Conservation (phyloP, 2,888 invertebrate genomes). For the Thecocarcelia acutangulata region DNA sequence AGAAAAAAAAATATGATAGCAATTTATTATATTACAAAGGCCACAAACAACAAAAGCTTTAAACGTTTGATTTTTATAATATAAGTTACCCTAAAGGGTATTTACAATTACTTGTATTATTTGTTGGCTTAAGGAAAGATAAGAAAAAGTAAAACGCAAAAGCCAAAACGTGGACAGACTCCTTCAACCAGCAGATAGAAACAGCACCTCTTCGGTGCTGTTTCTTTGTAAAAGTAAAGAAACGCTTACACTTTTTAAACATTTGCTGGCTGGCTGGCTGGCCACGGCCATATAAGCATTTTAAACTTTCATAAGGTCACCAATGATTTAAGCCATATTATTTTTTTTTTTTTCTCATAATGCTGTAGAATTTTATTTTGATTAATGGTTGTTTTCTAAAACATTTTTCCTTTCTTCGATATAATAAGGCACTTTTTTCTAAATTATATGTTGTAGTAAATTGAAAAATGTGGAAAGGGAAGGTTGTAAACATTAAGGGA, state of each 20-base stretch:
- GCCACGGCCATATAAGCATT: constrained; percentile 32
- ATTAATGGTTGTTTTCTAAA: constrained; percentile 76
- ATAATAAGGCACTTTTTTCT: constrained; percentile 40
- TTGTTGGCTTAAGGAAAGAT: constrained; percentile 50
- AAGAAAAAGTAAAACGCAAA: constrained; percentile 28
- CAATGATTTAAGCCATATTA: constrained; percentile 56
- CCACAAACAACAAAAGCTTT: constrained; percentile 58
- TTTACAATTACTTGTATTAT: constrained; percentile 79
- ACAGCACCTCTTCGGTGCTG: constrained; percentile 39
- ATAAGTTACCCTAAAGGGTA: constrained; percentile 78
- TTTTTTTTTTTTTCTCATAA: constrained; percentile 26
- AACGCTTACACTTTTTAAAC: constrained; percentile 21
- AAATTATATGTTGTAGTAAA: constrained; percentile 63
- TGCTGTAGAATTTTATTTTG: constrained; percentile 67
- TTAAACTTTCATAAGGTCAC: constrained; percentile 74
- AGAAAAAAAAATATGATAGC: constrained; percentile 77
- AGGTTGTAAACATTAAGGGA: not conserved
- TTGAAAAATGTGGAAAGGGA: constrained; percentile 14
- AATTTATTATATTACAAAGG: constrained; percentile 76
- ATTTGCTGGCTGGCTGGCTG: not conserved
- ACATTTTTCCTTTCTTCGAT: constrained; percentile 38
- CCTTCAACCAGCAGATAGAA: constrained; percentile 34
- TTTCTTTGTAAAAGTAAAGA: constrained; percentile 8
- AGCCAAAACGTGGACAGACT: constrained; percentile 43
- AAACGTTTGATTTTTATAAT: constrained; percentile 64